phyloP scores from a whole-genome alignment of 2,797 vertebrate genomes.

The Acanthopagrus latus region DNA sequence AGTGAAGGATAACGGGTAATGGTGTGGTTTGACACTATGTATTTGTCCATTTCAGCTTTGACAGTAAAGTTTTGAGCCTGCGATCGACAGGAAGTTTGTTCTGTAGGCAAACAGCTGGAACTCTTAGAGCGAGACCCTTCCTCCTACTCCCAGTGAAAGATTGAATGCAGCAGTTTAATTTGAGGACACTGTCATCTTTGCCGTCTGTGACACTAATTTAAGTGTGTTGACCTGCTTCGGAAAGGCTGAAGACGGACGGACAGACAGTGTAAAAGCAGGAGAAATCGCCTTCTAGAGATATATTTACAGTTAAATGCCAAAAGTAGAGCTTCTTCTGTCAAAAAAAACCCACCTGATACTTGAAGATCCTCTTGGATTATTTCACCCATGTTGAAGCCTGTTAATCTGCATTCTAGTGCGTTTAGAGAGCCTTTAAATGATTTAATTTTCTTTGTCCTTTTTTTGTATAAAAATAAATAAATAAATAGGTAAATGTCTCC shows the following conservation, averaged over 20 bases:
- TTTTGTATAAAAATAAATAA: slow-evolving; percentile 71
- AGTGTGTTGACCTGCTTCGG: slow-evolving; percentile 15
- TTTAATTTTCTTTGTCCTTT: slow-evolving; percentile 64
- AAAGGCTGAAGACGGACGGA: slow-evolving; percentile 41
- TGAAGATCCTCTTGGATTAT: slow-evolving; percentile 81
- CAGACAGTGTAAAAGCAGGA: slow-evolving; percentile 42
- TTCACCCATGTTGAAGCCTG: slow-evolving; percentile 74
- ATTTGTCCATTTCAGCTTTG: slow-evolving; percentile 72
- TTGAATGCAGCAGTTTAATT: slow-evolving; percentile 34
- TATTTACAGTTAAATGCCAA: slow-evolving; percentile 74
- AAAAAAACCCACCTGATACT: slow-evolving; percentile 76
- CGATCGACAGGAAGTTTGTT: slow-evolving; percentile 22
- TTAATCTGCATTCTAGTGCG: slow-evolving; percentile 84
- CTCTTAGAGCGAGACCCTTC: slow-evolving; percentile 31
- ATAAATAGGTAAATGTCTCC: slow-evolving; percentile 84
- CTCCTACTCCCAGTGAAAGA: slow-evolving; percentile 31
- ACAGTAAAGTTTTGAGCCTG: slow-evolving; percentile 57
- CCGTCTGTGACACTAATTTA: slow-evolving; percentile 20
- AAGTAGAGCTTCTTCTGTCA: slow-evolving; percentile 73
- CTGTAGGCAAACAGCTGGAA: slow-evolving; percentile 37
- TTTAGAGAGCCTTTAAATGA: slow-evolving; percentile 70
- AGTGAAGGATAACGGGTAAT: slow-evolving; percentile 59
- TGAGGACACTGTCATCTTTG: slow-evolving; percentile 28
- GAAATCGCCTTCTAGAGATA: slow-evolving; percentile 71
- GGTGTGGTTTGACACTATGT: slow-evolving; percentile 48